phyloP scores from a whole-genome alignment of 1,140 invertebrate genomes.

The Phymorhynchus buccinoides region DNA sequence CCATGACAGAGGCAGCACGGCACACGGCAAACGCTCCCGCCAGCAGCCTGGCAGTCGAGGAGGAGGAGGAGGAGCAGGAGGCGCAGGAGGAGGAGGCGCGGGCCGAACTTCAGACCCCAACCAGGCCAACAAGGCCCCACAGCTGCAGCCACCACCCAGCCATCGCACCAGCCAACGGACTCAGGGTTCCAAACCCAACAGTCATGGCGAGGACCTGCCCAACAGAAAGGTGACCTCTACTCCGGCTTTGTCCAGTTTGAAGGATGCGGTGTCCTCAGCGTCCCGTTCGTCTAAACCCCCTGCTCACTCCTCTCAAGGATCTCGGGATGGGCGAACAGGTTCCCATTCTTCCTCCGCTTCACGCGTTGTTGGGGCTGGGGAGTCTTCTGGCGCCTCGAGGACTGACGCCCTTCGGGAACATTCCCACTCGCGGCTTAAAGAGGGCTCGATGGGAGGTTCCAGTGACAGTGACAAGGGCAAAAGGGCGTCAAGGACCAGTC shows the following conservation, averaged over 20 bases:
- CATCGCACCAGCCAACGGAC: not conserved
- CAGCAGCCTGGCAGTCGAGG: not conserved
- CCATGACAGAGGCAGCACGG: conserved; percentile 37
- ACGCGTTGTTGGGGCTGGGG: not conserved
- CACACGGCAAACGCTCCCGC: not conserved
- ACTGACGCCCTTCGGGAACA: not conserved
- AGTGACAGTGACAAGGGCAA: not conserved
- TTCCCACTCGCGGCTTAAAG: not conserved
- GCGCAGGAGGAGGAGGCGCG: not conserved
- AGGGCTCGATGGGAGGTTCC: not conserved
- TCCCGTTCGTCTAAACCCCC: not conserved
- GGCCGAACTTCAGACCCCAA: not conserved
- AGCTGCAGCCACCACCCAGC: not conserved
- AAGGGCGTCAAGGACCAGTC: not conserved
- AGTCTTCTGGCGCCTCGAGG: not conserved
- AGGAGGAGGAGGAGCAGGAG: not conserved
- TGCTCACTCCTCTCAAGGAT: not conserved
- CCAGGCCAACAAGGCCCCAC: not conserved
- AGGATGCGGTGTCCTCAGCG: conserved; percentile 34
- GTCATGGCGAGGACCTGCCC: not conserved
- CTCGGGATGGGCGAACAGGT: not conserved
- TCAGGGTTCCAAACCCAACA: not conserved
- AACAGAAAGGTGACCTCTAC: conserved; percentile 19
- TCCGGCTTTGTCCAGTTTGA: not conserved
- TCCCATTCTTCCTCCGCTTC: not conserved